phyloP scores from a whole-genome alignment of 2,888 invertebrate genomes.

The Macrophya annulata region DNA sequence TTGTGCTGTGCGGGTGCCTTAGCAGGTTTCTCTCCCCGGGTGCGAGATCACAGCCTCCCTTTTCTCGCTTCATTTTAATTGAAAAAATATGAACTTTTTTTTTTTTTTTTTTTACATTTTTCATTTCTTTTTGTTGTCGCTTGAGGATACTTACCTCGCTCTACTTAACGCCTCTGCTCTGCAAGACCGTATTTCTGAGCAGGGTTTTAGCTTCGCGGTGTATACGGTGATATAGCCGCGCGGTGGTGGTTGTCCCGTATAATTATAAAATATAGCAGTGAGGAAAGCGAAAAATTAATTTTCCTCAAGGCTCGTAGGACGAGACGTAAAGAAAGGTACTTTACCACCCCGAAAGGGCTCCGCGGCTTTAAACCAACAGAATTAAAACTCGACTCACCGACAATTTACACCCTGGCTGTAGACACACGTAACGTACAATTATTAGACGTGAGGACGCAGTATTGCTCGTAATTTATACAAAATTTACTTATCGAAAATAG shows the following conservation, averaged over 20 bases:
- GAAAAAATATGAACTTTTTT: constrained; percentile 78
- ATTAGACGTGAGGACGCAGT: too few species aligned
- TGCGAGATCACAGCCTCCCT: constrained; percentile 59
- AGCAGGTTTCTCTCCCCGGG: constrained; percentile 62
- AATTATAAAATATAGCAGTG: constrained; percentile 54
- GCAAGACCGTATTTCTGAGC: background rate
- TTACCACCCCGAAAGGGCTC: background rate
- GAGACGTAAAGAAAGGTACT: constrained; percentile 33
- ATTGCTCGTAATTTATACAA: background rate
- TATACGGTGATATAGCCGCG: too few species aligned
- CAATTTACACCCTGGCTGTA: background rate
- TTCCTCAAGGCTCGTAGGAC: background rate
- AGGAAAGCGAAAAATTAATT: constrained; percentile 54
- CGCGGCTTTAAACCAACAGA: constrained; percentile 1
- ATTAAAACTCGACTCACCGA: constrained; percentile 25
- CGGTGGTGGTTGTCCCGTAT: constrained; percentile 45
- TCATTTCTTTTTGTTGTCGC: constrained; percentile 68
- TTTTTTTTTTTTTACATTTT: too few species aligned
- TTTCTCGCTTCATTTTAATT: constrained; percentile 73
- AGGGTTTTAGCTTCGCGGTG: background rate
- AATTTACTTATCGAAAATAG: background rate
- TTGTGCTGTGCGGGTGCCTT: background rate
- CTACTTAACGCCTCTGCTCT: constrained; percentile 54
- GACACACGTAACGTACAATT: background rate
- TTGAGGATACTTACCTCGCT: constrained; percentile 72